Percentiles rank a stretch among this genome's conserved stretches.
Conservation (phyloP, 2,888 invertebrate genomes). For the Bombyx huttoni region DNA sequence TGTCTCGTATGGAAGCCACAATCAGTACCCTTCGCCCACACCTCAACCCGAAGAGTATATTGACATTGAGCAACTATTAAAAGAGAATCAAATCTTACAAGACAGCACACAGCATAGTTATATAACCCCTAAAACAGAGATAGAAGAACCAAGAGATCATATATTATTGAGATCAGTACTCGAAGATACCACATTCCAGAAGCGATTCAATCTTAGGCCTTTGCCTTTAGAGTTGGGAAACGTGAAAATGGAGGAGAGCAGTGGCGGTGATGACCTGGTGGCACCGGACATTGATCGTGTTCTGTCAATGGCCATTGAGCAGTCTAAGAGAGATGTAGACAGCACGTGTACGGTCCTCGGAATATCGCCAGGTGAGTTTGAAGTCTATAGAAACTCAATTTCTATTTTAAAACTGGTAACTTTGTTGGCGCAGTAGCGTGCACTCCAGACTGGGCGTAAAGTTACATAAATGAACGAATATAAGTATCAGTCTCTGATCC, state of each 20-base stretch:
- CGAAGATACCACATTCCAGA: constrained; percentile 88
- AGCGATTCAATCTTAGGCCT: constrained; percentile 85
- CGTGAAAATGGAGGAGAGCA: constrained; percentile 79
- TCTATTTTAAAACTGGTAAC: too few relatives aligned
- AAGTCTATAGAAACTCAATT: too few relatives aligned
- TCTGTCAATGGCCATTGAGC: constrained; percentile 87
- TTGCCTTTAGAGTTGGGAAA: constrained; percentile 77
- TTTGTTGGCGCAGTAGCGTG: too few relatives aligned
- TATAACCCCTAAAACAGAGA: constrained; percentile 70
- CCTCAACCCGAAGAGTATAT: constrained; percentile 75
- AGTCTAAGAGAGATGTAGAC: constrained; percentile 88
- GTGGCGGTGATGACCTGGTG: constrained; percentile 71
- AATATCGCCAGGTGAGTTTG: constrained; percentile 87
- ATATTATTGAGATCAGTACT: constrained; percentile 84
- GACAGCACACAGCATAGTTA: constrained; percentile 53
- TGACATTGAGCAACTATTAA: constrained; percentile 73
- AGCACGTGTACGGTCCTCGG: constrained; percentile 87
- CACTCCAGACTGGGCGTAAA: too few relatives aligned
- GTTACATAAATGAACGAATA: too few relatives aligned
- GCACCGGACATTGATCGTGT: constrained; percentile 87
- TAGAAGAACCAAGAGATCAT: constrained; percentile 76
- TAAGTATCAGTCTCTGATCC: too few relatives aligned
- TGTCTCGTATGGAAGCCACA: constrained; percentile 71
- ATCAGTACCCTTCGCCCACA: constrained; percentile 65
- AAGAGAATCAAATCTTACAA: constrained; percentile 69